Percentiles rank a stretch among this genome's conserved stretches.
These are phyloP conservation scores for Crossocerus cetratus DNA, from an alignment of 2,888 invertebrate genomes.

Conservation along the genomic window DNA sequence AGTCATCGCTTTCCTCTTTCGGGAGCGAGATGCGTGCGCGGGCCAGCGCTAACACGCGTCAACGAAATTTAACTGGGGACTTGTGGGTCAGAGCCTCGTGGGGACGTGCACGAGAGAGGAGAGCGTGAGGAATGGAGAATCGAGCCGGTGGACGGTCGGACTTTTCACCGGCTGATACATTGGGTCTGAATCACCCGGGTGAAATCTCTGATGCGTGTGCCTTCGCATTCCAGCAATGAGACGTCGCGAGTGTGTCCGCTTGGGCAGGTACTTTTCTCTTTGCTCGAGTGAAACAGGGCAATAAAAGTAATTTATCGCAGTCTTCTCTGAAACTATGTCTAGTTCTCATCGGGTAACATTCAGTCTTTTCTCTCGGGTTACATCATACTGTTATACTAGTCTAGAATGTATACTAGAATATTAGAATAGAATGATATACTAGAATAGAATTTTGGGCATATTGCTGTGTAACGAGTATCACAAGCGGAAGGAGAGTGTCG, in stretches of 20 bases:
- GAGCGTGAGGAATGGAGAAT: conserved; percentile 50
- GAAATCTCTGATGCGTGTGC: conserved; percentile 48
- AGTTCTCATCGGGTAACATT: too few relatives aligned
- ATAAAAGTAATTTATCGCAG: too few relatives aligned
- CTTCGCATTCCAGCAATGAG: conserved; percentile 16
- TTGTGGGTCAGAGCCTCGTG: conserved; percentile 39
- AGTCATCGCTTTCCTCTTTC: conserved; percentile 16
- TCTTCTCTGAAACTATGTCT: too few relatives aligned
- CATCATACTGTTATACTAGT: too few relatives aligned
- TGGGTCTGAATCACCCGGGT: conserved; percentile 53
- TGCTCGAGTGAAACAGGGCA: too few relatives aligned
- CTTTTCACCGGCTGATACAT: conserved; percentile 51
- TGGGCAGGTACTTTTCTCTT: too few relatives aligned
- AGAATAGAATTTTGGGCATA: not conserved
- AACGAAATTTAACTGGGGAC: conserved; percentile 16
- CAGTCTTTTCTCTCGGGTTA: too few relatives aligned
- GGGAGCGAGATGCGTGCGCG: too few relatives aligned
- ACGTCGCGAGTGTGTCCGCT: conserved; percentile 25
- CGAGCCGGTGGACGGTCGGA: conserved; percentile 48
- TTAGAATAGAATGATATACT: not conserved
- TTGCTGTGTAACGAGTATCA: not conserved
- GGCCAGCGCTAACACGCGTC: too few relatives aligned
- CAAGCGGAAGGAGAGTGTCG: not conserved
- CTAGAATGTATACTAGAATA: not conserved
- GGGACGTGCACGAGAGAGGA: conserved; percentile 25